Conservation (phyloP, 2,797 vertebrate species). For the Balearica regulorum region DNA sequence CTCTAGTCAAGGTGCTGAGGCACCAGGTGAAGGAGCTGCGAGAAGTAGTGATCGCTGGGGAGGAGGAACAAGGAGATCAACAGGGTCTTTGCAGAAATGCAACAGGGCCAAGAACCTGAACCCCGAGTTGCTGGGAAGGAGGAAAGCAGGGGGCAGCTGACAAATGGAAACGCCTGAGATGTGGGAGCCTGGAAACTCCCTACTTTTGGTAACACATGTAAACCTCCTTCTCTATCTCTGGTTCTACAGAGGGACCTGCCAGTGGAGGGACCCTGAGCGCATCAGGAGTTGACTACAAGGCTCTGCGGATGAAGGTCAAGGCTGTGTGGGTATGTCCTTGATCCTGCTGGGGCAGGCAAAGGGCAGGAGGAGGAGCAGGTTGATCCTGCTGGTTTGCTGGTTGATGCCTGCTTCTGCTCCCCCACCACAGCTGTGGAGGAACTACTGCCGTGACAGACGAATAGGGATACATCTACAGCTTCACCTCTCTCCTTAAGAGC, state of each 20-base stretch:
- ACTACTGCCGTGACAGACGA: fast-evolving
- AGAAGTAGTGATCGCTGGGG: fast-evolving
- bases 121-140: neutral
- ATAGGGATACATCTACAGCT: neutral
- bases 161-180: neutral
- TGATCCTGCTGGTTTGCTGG: neutral
- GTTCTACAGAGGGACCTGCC: neutral
- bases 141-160: neutral
- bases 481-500: neutral
- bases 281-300: neutral
- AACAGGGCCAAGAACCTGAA: neutral
- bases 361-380: neutral
- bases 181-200: neutral
- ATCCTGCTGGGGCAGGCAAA: neutral
- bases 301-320: neutral
- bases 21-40: neutral
- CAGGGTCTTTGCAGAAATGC: neutral
- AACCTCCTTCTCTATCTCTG: neutral
- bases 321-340: neutral
- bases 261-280: neutral
- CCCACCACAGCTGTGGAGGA: neutral
- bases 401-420: neutral
- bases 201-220: fast-evolving
- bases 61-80: neutral
- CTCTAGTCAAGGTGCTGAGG: neutral